phyloP scores from a whole-genome alignment of 2,888 invertebrate species.

The Phortica okadai region DNA sequence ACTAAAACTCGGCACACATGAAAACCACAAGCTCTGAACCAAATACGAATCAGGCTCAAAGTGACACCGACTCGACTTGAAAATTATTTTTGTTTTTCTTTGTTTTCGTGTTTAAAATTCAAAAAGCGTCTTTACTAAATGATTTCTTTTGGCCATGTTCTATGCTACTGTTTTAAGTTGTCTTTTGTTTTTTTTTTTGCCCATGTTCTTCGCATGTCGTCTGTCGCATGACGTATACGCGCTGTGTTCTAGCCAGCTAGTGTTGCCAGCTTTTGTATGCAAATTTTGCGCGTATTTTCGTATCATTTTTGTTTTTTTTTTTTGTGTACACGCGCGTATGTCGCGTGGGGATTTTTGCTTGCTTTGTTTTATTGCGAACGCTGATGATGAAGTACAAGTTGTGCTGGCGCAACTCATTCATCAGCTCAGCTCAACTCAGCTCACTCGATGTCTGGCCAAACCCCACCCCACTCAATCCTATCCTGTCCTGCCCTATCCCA shows the following conservation, averaged over 20 bases:
- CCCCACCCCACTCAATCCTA: too few relatives aligned
- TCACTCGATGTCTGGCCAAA: too few relatives aligned
- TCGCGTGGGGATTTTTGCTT: constrained; percentile 15
- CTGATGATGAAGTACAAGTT: constrained; percentile 20
- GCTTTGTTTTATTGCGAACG: constrained; percentile 14
- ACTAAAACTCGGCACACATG: constrained; percentile 41
- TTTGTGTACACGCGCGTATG: constrained; percentile 24
- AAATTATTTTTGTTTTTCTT: neutral
- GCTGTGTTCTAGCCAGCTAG: constrained; percentile 50
- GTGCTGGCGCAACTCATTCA: too few relatives aligned
- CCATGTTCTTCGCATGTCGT: constrained; percentile 46
- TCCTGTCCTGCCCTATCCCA: too few relatives aligned
- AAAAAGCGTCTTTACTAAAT: constrained; percentile 65
- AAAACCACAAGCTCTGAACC: too few relatives aligned
- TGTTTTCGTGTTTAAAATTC: constrained; percentile 58
- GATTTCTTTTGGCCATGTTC: constrained; percentile 47
- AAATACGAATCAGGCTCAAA: neutral
- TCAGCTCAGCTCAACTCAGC: too few relatives aligned
- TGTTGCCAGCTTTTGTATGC: constrained; percentile 56
- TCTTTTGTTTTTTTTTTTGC: constrained; percentile 4
- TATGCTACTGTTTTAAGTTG: neutral
- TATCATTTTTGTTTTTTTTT: neutral
- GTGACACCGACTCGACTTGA: neutral
- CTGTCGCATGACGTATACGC: constrained; percentile 59
- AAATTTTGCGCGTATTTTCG: constrained; percentile 48